Percentiles rank a stretch among this genome's conserved stretches.
Evolutionary conservation across 1,140 invertebrate species (phyloP).

Genomic region (Megathymus violae): DNA sequence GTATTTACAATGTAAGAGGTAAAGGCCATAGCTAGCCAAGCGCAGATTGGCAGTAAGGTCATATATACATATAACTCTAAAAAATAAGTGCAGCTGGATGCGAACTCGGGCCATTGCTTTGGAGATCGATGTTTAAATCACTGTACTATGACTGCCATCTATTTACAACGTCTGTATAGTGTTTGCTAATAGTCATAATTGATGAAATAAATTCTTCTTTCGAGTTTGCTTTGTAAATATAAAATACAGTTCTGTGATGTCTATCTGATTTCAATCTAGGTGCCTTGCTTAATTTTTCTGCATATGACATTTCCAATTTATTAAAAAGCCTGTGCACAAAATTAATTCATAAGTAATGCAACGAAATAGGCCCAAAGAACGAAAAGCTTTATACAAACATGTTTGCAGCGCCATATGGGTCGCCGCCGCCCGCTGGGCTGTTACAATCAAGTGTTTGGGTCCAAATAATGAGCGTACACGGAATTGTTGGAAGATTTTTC

Average conservation of each 20-base stretch:
- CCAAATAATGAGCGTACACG: conserved; percentile 1
- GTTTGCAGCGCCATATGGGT: conserved; percentile 43
- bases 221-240: not conserved
- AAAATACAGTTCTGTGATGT: not conserved
- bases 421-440: conserved; percentile 22
- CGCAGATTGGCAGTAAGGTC: too few species aligned
- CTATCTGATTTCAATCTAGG: not conserved
- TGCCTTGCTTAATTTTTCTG: not conserved
- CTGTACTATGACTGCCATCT: too few species aligned
- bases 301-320: conserved; percentile 20
- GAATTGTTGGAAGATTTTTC: too few species aligned
- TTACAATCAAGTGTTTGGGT: conserved; percentile 4
- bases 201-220: too few species aligned
- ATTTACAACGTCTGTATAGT: too few species aligned
- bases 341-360: conserved; percentile 28
- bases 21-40: too few species aligned
- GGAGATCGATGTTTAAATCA: too few species aligned
- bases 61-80: too few species aligned
- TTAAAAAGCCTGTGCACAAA: conserved; percentile 26
- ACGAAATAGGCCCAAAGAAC: conserved; percentile 30
- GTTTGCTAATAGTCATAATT: too few species aligned
- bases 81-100: too few species aligned
- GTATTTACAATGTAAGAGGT: too few species aligned
- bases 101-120: too few species aligned
- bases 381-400: conserved; percentile 35